Base-by-base conservation (phyloP, 1,140 invertebrate genomes). In the Bradynema listronoti region DNA sequence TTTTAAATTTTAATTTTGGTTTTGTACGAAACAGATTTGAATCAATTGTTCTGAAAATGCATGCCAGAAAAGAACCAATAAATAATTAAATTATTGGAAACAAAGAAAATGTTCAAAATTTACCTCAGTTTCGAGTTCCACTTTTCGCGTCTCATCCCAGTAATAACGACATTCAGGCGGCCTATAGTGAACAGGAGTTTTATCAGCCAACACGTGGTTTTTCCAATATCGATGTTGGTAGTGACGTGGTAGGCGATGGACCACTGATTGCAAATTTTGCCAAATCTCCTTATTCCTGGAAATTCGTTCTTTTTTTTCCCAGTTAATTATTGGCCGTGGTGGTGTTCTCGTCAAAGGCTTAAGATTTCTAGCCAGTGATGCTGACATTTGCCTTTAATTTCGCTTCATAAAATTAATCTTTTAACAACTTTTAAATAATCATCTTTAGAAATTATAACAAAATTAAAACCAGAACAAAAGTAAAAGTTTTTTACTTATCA, bases 211-310 rank as follows among this genome's bases (percentile, higher is more conserved):
- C 77, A 88, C 87, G 41, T 43, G 34, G 85, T 89, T 90, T 82
- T 92, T 88, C 61, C 80, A 83, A 82, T 87, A 90, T 79, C 91
- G 89, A 76, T 89, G 88, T 76, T 86, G 87, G 75, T 91, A 95
- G 29, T 86, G 87, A 65, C 85, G 82, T 2, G 91, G 91, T 56
- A 94, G 62, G 51, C 77, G 58, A 47, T 77, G 74, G 4, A 77
- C 74, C 24, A 77, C 61, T 5, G 71, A 75, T 11, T 77, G 52
- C 9, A 55, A 41, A 42, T 77, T 66, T n/a, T 61, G 55, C 74
- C 75, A 77, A 16, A 77, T 78, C 39, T 77, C 74, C 46, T 77
- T 57, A 51, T 78, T 77, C 14, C 76, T 62, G 45, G 52, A 36
- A 29, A 77, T 77, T 39, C 74, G 51, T 50, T 77, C 70, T 24